Conservation (phyloP, 2,888 invertebrate species). For the Drosophila macrothrix region DNA sequence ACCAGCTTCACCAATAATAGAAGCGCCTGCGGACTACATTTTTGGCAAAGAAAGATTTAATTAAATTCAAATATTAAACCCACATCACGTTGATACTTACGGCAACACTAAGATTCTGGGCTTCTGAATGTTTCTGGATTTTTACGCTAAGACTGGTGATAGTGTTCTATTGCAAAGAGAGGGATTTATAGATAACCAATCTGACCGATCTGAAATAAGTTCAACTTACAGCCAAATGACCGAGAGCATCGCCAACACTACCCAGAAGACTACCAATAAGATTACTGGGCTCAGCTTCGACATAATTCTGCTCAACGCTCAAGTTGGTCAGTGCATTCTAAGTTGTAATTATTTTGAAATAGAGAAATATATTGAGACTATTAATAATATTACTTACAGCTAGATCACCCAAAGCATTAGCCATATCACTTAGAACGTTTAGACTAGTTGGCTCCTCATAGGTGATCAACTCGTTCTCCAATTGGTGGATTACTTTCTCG, state of each 20-base stretch:
- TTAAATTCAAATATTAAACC: neutral
- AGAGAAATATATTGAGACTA: neutral
- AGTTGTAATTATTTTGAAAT: neutral
- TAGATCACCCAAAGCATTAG: constrained; percentile 41
- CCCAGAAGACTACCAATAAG: constrained; percentile 39
- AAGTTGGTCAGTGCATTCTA: constrained; percentile 37
- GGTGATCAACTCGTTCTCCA: constrained; percentile 25
- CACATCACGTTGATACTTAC: constrained; percentile 37
- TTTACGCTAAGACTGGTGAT: constrained; percentile 47
- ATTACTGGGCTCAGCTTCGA: constrained; percentile 22
- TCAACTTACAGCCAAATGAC: constrained; percentile 48
- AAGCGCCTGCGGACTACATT: constrained; percentile 38
- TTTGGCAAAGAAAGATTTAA: neutral
- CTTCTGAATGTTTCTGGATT: neutral
- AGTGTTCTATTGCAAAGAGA: constrained; percentile 38
- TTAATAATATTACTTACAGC: constrained; percentile 40
- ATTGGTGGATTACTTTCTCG: constrained; percentile 36
- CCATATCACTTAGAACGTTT: constrained; percentile 33
- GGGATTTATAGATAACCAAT: too few relatives aligned
- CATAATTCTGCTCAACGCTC: constrained; percentile 18
- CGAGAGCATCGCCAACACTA: constrained; percentile 34
- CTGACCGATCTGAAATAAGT: neutral
- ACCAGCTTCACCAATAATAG: constrained; percentile 50
- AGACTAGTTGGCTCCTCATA: constrained; percentile 1
- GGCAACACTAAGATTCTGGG: constrained; percentile 29